Evolutionary conservation across 2,888 invertebrate genomes (phyloP), one percentile per base, ranked within the genome.

Genomic region (Nebria salina): DNA sequence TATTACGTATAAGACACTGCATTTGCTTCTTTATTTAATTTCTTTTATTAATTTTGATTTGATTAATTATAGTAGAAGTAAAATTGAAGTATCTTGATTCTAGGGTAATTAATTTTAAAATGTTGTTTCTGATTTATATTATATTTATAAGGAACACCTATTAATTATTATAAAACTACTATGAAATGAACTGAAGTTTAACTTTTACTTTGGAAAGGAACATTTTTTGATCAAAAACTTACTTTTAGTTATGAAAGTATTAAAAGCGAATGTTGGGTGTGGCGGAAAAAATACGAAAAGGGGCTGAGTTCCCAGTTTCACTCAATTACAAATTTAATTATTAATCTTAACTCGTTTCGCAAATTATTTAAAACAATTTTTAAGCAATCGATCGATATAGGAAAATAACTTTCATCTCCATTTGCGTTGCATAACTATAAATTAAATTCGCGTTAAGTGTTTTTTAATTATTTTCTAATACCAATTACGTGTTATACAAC

Each of bases 191-290:
- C 54, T 8, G 8, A 54, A 54, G 54, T 8, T 54, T 54, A 11
- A 54, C 54, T 54, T 54, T 54, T 54, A 54, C 54, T 54, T 54
- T 54, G 54, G 54, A 54, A 54, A 54, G 54, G 54, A 54, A 11
- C 54, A 54, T 54, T 54, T 54, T 54, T 54, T 54, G 8, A 5
- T 54, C 54, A 54, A 54, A 54, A 54, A 54, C 0, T 54, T 54
- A 54, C 54, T 54, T 54, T 54, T 54, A 54, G 54, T 54, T 54
- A 54, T 54, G 54, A 54, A 54, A 54, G 54, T 54, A 54, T 54
- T 54, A 54, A 54, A 54, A 54, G 54, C 54, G 54, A 54, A 54
- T 54, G 54, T 54, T 54, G 54, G 54, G 54, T 54, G 54, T 54
- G 54, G 54, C 54, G 2, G 54, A 7, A 54, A 54, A 54, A 54